phyloP scores from a whole-genome alignment of 2,113 vertebrate genomes.

The Corythoichthys haematopterus region DNA sequence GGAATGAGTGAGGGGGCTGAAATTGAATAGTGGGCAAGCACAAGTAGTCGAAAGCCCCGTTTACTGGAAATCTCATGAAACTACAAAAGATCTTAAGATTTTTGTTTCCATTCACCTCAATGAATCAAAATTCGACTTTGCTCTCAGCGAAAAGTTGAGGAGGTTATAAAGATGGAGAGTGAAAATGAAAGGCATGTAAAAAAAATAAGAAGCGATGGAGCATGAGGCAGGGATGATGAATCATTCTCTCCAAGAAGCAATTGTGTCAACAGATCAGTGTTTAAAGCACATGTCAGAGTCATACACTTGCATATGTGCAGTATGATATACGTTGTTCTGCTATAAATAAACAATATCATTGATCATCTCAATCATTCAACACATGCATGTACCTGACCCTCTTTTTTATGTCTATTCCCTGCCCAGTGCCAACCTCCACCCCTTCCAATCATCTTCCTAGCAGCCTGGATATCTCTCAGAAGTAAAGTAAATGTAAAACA shows the following conservation, averaged over 20 bases:
- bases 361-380: conserved; percentile 25
- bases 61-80: conserved; percentile 52
- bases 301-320: conserved; percentile 25
- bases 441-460: conserved; percentile 53
- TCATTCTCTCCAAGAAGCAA: conserved; percentile 69
- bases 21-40: conserved; percentile 39
- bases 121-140: conserved; percentile 23
- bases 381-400: conserved; percentile 55
- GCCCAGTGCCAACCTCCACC: conserved; percentile 41
- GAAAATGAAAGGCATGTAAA: conserved; percentile 7
- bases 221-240: conserved; percentile 52
- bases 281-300: conserved; percentile 29
- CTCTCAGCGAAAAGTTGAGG: conserved; percentile 3
- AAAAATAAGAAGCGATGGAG: conserved; percentile 28
- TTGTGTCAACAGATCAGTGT: conserved; percentile 60
- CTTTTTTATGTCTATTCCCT: conserved; percentile 34
- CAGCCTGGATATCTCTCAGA: conserved; percentile 54
- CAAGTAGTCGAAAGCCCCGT: conserved; percentile 48
- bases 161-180: conserved; percentile 9
- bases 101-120: conserved; percentile 6
- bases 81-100: conserved; percentile 27
- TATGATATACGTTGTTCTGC: no score
- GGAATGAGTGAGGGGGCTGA: conserved; percentile 15
- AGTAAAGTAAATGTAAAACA: conserved; percentile 59
- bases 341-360: background rate